Evolutionary conservation across 2,888 invertebrate genomes (phyloP), one percentile per base, ranked within the genome.

Genomic region (Lissocephala sabroskyi): DNA sequence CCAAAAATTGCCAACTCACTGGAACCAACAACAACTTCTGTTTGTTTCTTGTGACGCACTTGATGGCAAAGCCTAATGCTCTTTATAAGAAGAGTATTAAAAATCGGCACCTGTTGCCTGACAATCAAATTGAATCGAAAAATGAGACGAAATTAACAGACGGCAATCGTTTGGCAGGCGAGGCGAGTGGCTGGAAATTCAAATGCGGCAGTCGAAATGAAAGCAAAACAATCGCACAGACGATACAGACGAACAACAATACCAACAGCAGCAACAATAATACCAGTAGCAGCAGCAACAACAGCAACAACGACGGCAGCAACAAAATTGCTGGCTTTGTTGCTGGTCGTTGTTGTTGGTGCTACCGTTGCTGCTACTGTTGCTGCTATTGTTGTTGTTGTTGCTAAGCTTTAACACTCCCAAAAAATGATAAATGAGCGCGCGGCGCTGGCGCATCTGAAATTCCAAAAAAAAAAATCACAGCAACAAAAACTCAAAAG

Each of bases 371-470:
- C 39, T 19, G 17, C 30, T 18, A 35, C 23, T 29, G 37, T 46
- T n/a, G n/a, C n/a, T n/a, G n/a, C n/a, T n/a, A n/a, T 63, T 58
- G 59, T 65, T 52, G 56, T 57, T 52, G 53, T 7, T 23, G 10
- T 37, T 19, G 18, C 19, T 11, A 18, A 37, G 16, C n/a, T 18
- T 37, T 37, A 51, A 50, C 55, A 54, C 56, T 45, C 23, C 23
- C 4, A 28, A 56, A 59, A 70, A 57, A 76, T 70, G 74, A 70
- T 67, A 76, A 76, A 70, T 76, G 68, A 73, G 59, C 59, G n/a
- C n/a, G 42, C 32, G 36, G 32, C 53, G 23, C 23, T 23, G 23
- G 7, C n/a, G n/a, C n/a, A 32, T n/a, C n/a, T n/a, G n/a, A n/a
- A n/a, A n/a, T n/a, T 32, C 30, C 13, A 32, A 16, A 18, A 37